phyloP scores from a whole-genome alignment of 2,113 vertebrate genomes.

The Grus americana region DNA sequence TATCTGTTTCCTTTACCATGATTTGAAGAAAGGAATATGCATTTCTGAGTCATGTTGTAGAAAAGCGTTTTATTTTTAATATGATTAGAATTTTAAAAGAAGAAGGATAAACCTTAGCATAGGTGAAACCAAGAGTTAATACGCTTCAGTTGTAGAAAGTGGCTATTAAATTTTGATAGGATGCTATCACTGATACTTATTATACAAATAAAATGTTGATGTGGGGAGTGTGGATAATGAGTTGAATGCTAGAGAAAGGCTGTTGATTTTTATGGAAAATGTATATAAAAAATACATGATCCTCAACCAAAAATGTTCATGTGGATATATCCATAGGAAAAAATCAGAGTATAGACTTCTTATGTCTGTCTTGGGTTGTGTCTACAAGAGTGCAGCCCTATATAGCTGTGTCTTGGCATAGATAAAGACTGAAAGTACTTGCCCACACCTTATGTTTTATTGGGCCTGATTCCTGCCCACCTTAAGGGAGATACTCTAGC shows the following conservation, averaged over 20 bases:
- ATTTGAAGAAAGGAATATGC: slow-evolving; percentile 1
- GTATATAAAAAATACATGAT: not conserved
- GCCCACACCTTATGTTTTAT: not conserved
- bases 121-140: slow-evolving; percentile 46
- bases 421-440: not conserved
- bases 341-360: not conserved
- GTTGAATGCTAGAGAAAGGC: not conserved
- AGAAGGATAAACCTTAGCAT: not conserved
- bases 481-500: not conserved
- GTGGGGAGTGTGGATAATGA: not conserved
- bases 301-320: not conserved
- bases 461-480: not conserved
- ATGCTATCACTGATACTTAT: slow-evolving; percentile 2
- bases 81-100: slow-evolving; percentile 49
- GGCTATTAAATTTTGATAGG: slow-evolving; percentile 43
- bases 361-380: not conserved
- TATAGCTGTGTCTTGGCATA: not conserved
- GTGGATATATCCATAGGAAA: not conserved
- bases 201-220: slow-evolving; percentile 18
- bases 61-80: slow-evolving; percentile 53
- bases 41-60: slow-evolving; percentile 31
- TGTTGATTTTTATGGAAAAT: slow-evolving; percentile 14
- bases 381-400: not conserved
- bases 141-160: not conserved
- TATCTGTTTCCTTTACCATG: not conserved